These are phyloP conservation scores for Euspilapteryx auroguttella DNA, from an alignment of 2,888 invertebrate genomes.

Conservation along the genomic window DNA sequence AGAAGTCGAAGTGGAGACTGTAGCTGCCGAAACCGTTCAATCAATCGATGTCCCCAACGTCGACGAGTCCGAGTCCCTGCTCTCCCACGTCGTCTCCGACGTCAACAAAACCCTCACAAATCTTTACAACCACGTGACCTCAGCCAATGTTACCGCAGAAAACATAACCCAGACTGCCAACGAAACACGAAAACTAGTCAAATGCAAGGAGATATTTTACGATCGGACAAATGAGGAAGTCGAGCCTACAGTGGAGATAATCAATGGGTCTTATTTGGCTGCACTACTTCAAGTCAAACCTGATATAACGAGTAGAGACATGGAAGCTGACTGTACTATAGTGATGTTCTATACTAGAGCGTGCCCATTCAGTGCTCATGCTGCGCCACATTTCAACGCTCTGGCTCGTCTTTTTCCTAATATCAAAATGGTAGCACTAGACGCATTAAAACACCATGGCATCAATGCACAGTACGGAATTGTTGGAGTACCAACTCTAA, in stretches of 20 bases:
- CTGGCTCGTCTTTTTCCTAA: slow-evolving; percentile 84
- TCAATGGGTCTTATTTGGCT: slow-evolving; percentile 71
- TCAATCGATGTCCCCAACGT: slow-evolving; percentile 31
- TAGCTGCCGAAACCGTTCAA: slow-evolving; percentile 1
- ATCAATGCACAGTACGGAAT: slow-evolving; percentile 92
- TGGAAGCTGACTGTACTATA: slow-evolving; percentile 70
- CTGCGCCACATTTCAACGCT: slow-evolving; percentile 90
- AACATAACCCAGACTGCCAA: slow-evolving; percentile 31
- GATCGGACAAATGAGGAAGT: slow-evolving; percentile 26
- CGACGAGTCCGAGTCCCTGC: slow-evolving; percentile 43
- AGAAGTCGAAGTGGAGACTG: neutral
- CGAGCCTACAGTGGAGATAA: slow-evolving; percentile 61
- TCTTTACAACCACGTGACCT: slow-evolving; percentile 42
- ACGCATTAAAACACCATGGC: slow-evolving; percentile 80
- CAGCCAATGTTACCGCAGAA: slow-evolving; percentile 36
- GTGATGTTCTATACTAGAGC: slow-evolving; percentile 88
- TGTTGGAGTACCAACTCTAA: slow-evolving; percentile 84
- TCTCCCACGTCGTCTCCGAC: slow-evolving; percentile 45
- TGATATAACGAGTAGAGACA: slow-evolving; percentile 66
- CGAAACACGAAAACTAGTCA: slow-evolving; percentile 43
- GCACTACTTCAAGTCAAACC: slow-evolving; percentile 66
- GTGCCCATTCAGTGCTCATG: slow-evolving; percentile 88
- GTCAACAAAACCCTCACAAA: slow-evolving; percentile 47
- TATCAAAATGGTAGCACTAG: slow-evolving; percentile 85
- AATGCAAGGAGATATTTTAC: slow-evolving; percentile 37